A percentile compares a stretch with the other conserved stretches of the same genome.
phyloP scores from a whole-genome alignment of 1,140 invertebrate genomes.

The Popillia japonica region DNA sequence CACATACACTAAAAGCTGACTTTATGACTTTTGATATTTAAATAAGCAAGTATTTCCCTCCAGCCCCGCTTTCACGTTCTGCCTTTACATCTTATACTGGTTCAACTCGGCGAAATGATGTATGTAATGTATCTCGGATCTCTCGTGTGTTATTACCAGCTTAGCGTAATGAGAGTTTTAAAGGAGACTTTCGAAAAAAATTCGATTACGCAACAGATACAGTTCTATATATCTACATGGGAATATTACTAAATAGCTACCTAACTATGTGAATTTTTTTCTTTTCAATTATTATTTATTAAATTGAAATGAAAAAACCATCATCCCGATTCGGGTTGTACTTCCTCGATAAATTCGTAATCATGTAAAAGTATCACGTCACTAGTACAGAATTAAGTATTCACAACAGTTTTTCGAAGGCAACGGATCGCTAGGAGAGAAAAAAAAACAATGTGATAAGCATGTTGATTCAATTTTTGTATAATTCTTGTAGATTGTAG shows the following conservation, averaged over 20 bases:
- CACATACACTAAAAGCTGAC: background rate
- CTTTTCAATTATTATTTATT: background rate
- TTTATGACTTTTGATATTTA: conserved; percentile 32
- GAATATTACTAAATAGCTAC: conserved; percentile 2
- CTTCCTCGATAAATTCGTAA: background rate
- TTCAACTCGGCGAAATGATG: background rate
- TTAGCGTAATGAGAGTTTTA: conserved; percentile 3
- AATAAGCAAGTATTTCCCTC: background rate
- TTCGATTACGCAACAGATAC: background rate
- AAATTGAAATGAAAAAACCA: background rate
- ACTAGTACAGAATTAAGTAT: conserved; percentile 8
- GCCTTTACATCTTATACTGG: background rate
- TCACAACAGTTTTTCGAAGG: background rate
- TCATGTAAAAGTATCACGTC: conserved; percentile 9
- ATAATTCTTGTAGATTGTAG: conserved; percentile 1
- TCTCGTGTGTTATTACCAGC: background rate
- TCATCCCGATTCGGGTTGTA: background rate
- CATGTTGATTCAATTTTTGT: conserved; percentile 11
- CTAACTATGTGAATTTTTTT: background rate
- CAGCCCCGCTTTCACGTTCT: background rate
- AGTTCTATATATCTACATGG: background rate
- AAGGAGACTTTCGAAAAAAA: conserved; percentile 32
- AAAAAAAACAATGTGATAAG: background rate
- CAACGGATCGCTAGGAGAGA: background rate
- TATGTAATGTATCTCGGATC: background rate